These are phyloP conservation scores for Capreolus pygargus DNA, from an alignment of 2,113 vertebrate genomes.

Conservation along the genomic window DNA sequence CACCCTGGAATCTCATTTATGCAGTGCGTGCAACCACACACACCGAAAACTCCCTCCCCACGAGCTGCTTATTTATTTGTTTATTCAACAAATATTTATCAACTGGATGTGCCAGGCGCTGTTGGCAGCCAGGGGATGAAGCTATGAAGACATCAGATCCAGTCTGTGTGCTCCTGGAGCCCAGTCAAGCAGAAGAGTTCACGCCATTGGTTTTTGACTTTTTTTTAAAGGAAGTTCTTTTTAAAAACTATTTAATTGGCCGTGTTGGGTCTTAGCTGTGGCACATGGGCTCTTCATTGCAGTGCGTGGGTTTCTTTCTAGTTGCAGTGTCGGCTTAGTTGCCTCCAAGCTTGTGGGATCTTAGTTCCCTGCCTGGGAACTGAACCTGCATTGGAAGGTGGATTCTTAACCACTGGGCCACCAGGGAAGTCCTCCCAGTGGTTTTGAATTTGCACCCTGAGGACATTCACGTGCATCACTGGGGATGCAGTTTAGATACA, in stretches of 20 bases:
- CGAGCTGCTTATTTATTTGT: not conserved
- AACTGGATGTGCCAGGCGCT: not conserved
- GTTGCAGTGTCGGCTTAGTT: not conserved
- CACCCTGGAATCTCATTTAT: not conserved
- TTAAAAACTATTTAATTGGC: not conserved
- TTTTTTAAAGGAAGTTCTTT: not conserved
- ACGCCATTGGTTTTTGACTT: too few relatives aligned
- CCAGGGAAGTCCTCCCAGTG: not conserved
- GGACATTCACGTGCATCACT: not conserved
- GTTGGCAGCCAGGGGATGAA: not conserved
- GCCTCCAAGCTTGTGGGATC: not conserved
- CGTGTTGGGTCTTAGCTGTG: not conserved
- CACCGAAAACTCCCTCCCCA: not conserved
- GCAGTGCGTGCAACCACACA: not conserved
- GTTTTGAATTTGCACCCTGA: not conserved
- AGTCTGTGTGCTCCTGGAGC: not conserved
- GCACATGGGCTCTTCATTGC: not conserved
- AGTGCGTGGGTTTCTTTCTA: not conserved
- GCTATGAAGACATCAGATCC: not conserved
- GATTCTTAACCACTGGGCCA: not conserved
- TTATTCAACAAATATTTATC: not conserved
- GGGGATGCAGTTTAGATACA: rapidly evolving
- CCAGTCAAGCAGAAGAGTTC: not conserved
- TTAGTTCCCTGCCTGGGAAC: not conserved
- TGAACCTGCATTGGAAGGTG: not conserved